Evolutionary conservation across 2,888 invertebrate genomes (phyloP).

Genomic region (Poecilobothrus nobilitatus): DNA sequence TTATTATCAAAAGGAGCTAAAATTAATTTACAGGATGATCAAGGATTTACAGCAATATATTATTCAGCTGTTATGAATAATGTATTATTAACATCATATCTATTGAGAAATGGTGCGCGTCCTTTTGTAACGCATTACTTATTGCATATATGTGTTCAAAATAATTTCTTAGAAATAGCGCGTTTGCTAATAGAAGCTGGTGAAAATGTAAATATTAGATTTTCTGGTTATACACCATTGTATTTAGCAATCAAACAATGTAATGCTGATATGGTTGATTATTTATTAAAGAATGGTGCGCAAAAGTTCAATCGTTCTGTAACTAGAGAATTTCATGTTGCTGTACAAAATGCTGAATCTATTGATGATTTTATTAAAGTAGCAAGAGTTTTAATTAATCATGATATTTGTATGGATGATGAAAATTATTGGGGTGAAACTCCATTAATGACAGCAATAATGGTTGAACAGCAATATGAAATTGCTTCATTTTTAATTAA

Average conservation of each 20-base stretch:
- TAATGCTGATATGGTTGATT: constrained; percentile 49
- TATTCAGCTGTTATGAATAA: constrained; percentile 35
- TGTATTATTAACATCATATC: constrained; percentile 30
- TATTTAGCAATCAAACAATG: constrained; percentile 63
- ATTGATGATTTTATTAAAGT: constrained; percentile 29
- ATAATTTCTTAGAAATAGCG: constrained; percentile 47
- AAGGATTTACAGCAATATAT: constrained; percentile 40
- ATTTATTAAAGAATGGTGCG: constrained; percentile 53
- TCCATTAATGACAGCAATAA: constrained; percentile 55
- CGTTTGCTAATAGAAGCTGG: constrained; percentile 33
- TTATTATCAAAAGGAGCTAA: constrained; percentile 54
- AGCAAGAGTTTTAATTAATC: constrained; percentile 37
- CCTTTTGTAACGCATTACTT: constrained; percentile 61
- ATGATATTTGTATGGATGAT: constrained; percentile 54
- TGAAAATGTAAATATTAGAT: constrained; percentile 33
- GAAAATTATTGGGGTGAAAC: constrained; percentile 57
- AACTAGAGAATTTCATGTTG: constrained; percentile 32
- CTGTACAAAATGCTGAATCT: constrained; percentile 34
- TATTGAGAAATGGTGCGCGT: constrained; percentile 58
- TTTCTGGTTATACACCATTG: constrained; percentile 56
- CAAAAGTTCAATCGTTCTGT: constrained; percentile 51
- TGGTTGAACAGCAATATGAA: constrained; percentile 34
- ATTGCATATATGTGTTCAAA: constrained; percentile 58
- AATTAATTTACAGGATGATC: constrained; percentile 59
- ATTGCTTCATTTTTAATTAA: constrained; percentile 38